Conservation (phyloP, 35 echinoderm and acorn worm species). For the Strongylocentrotus purpuratus region DNA sequence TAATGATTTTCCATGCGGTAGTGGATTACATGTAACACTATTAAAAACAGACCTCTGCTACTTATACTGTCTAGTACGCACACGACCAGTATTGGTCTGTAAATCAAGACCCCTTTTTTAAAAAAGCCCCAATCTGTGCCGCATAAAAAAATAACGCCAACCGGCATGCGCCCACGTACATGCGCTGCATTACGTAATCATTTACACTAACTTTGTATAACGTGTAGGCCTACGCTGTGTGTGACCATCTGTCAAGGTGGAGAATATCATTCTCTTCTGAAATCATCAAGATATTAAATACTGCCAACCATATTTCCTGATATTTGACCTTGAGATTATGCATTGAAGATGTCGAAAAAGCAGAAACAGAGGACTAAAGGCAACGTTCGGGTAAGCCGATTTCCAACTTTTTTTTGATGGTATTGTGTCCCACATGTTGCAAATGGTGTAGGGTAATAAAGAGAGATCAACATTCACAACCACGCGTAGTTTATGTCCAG, state of each 20-base stretch:
- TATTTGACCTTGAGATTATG: background rate
- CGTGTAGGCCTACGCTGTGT: background rate
- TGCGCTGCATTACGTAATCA: slow-evolving; percentile 43
- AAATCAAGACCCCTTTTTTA: too few species aligned
- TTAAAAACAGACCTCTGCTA: too few species aligned
- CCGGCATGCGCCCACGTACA: background rate
- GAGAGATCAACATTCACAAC: background rate
- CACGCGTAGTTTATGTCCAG: too few species aligned
- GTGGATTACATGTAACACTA: too few species aligned
- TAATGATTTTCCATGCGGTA: too few species aligned
- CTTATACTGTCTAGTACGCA: too few species aligned
- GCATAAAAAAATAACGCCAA: too few species aligned
- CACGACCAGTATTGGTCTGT: too few species aligned
- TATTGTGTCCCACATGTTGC: background rate
- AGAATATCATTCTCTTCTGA: too few species aligned
- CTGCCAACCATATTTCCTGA: background rate
- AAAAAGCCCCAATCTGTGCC: too few species aligned
- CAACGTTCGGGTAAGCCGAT: slow-evolving; percentile 40
- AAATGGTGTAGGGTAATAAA: background rate
- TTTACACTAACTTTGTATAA: background rate
- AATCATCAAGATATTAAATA: background rate
- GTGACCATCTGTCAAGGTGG: too few species aligned
- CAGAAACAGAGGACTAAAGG: slow-evolving; percentile 61
- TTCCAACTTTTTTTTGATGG: background rate
- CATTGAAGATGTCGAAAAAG: slow-evolving; percentile 42